phyloP scores from a whole-genome alignment of 2,113 vertebrate genomes.

The Lagenorhynchus albirostris region DNA sequence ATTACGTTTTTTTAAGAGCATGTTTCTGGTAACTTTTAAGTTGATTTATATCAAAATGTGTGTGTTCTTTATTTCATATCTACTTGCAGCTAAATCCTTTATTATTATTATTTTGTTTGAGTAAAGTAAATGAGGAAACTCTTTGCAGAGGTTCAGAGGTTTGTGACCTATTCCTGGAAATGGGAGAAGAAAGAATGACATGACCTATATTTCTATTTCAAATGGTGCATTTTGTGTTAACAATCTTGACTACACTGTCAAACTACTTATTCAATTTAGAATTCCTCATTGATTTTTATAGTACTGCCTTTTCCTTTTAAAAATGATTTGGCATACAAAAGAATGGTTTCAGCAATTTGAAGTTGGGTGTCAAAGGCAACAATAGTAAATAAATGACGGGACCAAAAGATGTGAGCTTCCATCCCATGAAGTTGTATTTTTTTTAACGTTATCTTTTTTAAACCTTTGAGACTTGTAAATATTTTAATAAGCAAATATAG shows the following conservation, averaged over 20 bases:
- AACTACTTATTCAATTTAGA: not conserved
- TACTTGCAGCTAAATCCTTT: not conserved
- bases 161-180: not conserved
- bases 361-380: not conserved
- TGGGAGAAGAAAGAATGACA: not conserved
- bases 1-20: not conserved
- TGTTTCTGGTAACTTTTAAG: not conserved
- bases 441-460: not conserved
- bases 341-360: not conserved
- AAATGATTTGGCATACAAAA: conserved; percentile 2
- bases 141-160: not conserved
- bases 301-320: conserved; percentile 21
- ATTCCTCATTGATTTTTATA: not conserved
- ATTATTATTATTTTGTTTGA: not conserved
- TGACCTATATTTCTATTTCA: not conserved
- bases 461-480: not conserved
- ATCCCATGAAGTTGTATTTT: not conserved
- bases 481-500: not conserved
- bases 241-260: not conserved
- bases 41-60: not conserved
- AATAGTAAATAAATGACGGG: not conserved
- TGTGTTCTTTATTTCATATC: not conserved
- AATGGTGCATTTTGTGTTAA: conserved; percentile 31
- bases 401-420: not conserved
- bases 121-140: not conserved